A percentile compares a stretch with the other conserved stretches of the same genome.
Evolutionary conservation across 2,797 vertebrate genomes (phyloP).

Genomic region (Onychomys torridus): DNA sequence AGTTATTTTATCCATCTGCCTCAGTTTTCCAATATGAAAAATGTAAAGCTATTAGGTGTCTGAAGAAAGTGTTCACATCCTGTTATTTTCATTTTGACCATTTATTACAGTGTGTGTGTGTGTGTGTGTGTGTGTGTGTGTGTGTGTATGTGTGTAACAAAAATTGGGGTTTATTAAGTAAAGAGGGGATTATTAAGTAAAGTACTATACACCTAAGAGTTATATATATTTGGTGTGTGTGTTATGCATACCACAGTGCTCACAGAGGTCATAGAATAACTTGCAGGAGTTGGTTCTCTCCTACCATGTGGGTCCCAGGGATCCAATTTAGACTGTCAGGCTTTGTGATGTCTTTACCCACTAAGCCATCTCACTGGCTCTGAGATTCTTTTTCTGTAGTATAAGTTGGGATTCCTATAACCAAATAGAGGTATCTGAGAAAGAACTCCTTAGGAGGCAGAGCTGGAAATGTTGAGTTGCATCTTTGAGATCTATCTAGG

Average conservation of each 20-base stretch:
- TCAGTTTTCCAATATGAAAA: constrained; percentile 57
- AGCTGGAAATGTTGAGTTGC: not conserved
- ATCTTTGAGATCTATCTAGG: not conserved
- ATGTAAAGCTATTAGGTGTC: constrained; percentile 39
- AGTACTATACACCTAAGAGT: not conserved
- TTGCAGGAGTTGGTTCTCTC: not conserved
- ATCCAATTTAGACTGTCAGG: not conserved
- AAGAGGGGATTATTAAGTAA: not conserved
- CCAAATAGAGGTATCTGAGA: not conserved
- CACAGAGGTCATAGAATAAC: not conserved
- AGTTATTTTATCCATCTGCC: constrained; percentile 36
- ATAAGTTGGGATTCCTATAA: not conserved
- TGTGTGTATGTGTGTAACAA: not conserved
- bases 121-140: not conserved
- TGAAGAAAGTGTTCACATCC: constrained; percentile 44
- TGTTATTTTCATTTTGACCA: not conserved
- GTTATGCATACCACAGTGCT: not conserved
- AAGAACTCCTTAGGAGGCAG: not conserved
- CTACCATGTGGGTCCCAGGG: not conserved
- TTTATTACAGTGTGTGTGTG: not conserved
- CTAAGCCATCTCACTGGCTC: not conserved
- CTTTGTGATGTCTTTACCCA: not conserved
- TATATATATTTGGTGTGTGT: not conserved
- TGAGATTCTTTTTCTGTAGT: not conserved
- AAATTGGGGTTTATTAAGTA: not conserved